These are phyloP conservation scores for Clinocottus analis DNA, from an alignment of 2,113 vertebrate species.

Conservation along the genomic window DNA sequence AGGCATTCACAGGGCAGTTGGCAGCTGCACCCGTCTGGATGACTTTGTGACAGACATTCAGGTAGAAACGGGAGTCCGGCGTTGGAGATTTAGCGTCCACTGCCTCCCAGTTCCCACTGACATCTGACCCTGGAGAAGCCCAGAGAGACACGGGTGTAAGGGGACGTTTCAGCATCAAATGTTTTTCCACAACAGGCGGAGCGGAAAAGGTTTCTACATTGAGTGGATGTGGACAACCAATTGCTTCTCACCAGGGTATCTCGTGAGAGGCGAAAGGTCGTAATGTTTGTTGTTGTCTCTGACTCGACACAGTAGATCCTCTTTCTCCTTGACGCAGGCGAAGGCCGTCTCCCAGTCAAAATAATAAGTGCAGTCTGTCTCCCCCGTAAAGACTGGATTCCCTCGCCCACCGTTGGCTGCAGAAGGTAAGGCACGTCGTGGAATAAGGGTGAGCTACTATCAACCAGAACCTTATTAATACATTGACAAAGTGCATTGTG, in stretches of 20 bases:
- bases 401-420: conserved; percentile 84
- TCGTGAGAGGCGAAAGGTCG: conserved; percentile 89
- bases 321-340: conserved; percentile 91
- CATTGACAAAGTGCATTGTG: background rate
- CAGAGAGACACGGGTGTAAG: background rate
- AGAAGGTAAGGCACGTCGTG: background rate
- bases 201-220: background rate
- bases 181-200: background rate
- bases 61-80: conserved; percentile 82
- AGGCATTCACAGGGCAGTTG: conserved; percentile 85
- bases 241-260: conserved; percentile 84
- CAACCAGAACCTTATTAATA: background rate
- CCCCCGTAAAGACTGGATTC: conserved; percentile 87
- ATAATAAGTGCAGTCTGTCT: conserved; percentile 95
- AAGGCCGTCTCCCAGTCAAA: conserved; percentile 93
- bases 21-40: conserved; percentile 79
- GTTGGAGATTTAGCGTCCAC: conserved; percentile 81
- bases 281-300: conserved; percentile 85
- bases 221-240: background rate
- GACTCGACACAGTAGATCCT: conserved; percentile 89
- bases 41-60: conserved; percentile 93
- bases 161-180: background rate
- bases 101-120: conserved; percentile 90
- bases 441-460: background rate
- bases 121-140: conserved; percentile 79